These are phyloP conservation scores for Saccostrea echinata DNA, from an alignment of 1,140 invertebrate species.

Conservation along the genomic window DNA sequence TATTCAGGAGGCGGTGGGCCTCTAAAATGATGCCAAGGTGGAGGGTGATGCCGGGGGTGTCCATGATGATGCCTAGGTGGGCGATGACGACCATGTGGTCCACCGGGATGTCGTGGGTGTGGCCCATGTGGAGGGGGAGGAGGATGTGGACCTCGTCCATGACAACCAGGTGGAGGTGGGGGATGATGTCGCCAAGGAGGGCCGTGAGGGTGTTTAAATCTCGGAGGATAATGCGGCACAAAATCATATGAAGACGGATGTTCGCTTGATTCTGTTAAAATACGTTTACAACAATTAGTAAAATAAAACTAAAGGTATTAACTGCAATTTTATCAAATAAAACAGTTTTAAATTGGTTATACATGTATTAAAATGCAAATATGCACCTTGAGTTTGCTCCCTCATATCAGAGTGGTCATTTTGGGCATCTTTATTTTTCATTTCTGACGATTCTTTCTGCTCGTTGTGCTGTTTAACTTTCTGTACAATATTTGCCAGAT, in stretches of 20 bases:
- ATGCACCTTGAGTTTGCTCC: background rate
- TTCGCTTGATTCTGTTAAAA: background rate
- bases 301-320: too few species aligned
- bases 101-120: background rate
- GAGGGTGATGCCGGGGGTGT: background rate
- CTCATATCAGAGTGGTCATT: too few species aligned
- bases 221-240: background rate
- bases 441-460: background rate
- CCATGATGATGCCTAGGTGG: background rate
- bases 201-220: background rate
- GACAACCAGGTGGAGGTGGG: background rate
- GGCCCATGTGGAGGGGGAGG: background rate
- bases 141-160: background rate
- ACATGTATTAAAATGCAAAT: background rate
- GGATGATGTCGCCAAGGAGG: background rate
- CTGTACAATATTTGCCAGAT: conserved; percentile 28
- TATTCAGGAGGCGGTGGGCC: background rate
- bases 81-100: background rate
- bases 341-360: too few species aligned
- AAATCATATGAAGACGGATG: background rate
- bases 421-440: too few species aligned
- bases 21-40: background rate
- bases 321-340: too few species aligned
- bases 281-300: background rate
- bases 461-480: conserved; percentile 30